Evolutionary conservation across 2,113 vertebrate genomes (phyloP), one percentile per base, ranked within the genome.

Genomic region (Ciconia maguari): DNA sequence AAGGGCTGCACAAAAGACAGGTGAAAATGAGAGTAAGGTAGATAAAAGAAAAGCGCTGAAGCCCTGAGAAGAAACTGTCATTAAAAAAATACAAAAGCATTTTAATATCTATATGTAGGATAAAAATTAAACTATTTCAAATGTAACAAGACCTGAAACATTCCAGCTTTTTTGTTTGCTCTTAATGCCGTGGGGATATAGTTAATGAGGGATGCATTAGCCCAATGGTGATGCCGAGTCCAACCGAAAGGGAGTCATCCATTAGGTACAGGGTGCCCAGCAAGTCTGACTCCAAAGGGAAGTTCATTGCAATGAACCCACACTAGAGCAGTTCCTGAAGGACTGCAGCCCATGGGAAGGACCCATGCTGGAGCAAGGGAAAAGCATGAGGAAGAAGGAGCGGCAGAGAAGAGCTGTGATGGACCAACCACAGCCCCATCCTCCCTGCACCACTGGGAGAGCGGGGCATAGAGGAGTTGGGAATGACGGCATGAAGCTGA

Each of bases 111-210:
- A 71, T 79, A 75, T 8, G 7, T 9, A 81, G 11, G 10, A 20
- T 68, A 81, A 89, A 87, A 89, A 52, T 62, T 51, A 66, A 86
- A 71, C 62, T 48, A 24, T 69, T 87, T 91, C 10, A 87, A 91
- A 87, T 3, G 2, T 38, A 58, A 60, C 34, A 66, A 55, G 41
- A 58, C 36, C 22, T 48, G 38, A 92, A 87, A 48, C 12, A 80
- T 49, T 71, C 46, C 51, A 81, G 21, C 42, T 74, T 77, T 89
- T 94, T 60, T 58, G 16, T 72, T 79, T 70, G 48, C 22, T 68
- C 32, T 75, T 60, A 34, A 46, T 27, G 65, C 51, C 0, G 0
- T 20, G 25, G 34, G 70, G 58, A 30, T 34, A 34, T 1, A 61
- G 51, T 21, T 81, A 86, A 79, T 3, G 14, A 83, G 54, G 30